Conservation (phyloP, 2,113 vertebrate species). For the Ursus arctos region DNA sequence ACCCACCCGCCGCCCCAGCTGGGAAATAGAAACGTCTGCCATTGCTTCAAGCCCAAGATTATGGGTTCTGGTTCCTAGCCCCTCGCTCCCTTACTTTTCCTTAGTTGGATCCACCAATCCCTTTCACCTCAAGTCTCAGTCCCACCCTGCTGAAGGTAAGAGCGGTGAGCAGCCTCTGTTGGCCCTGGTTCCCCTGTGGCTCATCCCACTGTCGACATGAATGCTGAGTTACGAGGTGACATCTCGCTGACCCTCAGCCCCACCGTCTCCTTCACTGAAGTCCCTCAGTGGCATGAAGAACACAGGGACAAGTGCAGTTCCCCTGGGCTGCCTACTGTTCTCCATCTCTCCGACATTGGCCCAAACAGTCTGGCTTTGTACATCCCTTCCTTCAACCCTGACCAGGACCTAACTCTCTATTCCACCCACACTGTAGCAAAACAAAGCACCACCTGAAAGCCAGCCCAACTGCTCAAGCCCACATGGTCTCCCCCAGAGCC, state of each 20-base stretch:
- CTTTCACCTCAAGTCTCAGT: neutral
- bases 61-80: neutral
- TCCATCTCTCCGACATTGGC: no score
- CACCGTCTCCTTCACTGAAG: neutral
- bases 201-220: accelerated
- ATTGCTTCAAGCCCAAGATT: neutral
- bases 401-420: neutral
- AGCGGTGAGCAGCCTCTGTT: no score
- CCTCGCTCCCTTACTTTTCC: neutral
- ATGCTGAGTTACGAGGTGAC: neutral
- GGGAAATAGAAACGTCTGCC: neutral
- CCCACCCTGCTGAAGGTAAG: neutral
- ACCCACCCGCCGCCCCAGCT: neutral
- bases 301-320: neutral
- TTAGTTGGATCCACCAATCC: neutral
- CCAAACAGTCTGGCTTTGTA: neutral
- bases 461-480: neutral
- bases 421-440: neutral
- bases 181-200: no score
- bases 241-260: neutral
- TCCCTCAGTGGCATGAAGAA: no score
- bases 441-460: neutral
- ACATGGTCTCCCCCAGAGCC: neutral
- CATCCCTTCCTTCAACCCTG: neutral
- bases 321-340: no score